Percentiles rank a stretch among this genome's conserved stretches.
Evolutionary conservation across 1,140 invertebrate genomes (phyloP).

Genomic region (Habropoda laboriosa): DNA sequence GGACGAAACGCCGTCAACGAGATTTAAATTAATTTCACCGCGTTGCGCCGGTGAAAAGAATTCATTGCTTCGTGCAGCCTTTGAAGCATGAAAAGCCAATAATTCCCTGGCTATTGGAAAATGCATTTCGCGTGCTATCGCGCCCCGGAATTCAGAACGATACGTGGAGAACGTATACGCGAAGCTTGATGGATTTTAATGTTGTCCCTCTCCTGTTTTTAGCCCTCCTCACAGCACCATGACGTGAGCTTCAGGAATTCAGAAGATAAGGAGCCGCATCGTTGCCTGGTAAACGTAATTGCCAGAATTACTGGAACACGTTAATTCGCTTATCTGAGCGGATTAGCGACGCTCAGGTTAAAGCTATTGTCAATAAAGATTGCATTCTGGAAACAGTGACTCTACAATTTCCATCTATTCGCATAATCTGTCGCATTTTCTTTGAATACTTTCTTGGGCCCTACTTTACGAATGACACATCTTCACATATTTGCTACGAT

Average conservation of each 20-base stretch:
- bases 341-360: too few species aligned
- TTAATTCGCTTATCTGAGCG: too few species aligned
- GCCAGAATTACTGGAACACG: too few species aligned
- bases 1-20: conserved; percentile 11
- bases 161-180: neutral
- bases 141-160: conserved; percentile 2
- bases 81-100: conserved; percentile 26
- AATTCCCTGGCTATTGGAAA: conserved; percentile 8
- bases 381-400: too few species aligned
- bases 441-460: neutral
- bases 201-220: neutral
- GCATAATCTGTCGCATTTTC: neutral
- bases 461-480: too few species aligned
- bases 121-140: conserved; percentile 3
- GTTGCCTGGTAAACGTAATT: too few species aligned
- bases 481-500: too few species aligned
- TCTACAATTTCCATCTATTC: neutral
- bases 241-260: too few species aligned
- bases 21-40: conserved; percentile 37
- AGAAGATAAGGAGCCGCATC: too few species aligned
- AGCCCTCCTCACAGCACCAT: too few species aligned
- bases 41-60: conserved; percentile 1
- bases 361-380: neutral
- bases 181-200: conserved; percentile 12
- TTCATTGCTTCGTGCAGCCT: conserved; percentile 17